Evolutionary conservation across 2,797 vertebrate species (phyloP).

Genomic region (Prunella strophiata): DNA sequence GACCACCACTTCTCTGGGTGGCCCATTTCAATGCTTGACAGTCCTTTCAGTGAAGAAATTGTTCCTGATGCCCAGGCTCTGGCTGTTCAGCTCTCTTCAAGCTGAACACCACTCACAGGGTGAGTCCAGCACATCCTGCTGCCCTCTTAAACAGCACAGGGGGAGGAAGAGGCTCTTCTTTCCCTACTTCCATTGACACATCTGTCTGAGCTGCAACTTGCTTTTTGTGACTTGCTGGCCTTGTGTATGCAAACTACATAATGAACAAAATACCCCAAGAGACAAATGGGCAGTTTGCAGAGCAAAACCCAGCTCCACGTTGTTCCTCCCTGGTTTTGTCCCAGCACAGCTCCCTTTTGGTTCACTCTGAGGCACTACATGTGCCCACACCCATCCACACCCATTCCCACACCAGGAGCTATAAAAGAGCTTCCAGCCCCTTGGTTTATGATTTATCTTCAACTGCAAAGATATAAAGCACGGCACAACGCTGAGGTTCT

Average conservation of each 20-base stretch:
- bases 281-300: background rate
- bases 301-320: background rate
- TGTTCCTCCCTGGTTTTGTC: background rate
- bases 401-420: background rate
- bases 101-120: background rate
- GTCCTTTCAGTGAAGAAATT: background rate
- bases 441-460: conserved; percentile 33
- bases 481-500: background rate
- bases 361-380: background rate
- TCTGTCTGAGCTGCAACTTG: background rate
- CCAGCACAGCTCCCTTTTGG: background rate
- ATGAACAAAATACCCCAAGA: background rate
- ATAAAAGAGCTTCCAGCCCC: background rate
- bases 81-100: background rate
- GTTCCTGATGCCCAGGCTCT: background rate
- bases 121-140: background rate
- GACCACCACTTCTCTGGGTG: background rate
- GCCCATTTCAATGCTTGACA: background rate
- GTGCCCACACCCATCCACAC: background rate
- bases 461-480: conserved; percentile 25
- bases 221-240: background rate
- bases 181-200: background rate
- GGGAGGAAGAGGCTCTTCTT: background rate
- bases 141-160: background rate
- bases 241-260: background rate